Evolutionary conservation across 1,140 invertebrate species (phyloP).

Genomic region (Musca vetustissima): DNA sequence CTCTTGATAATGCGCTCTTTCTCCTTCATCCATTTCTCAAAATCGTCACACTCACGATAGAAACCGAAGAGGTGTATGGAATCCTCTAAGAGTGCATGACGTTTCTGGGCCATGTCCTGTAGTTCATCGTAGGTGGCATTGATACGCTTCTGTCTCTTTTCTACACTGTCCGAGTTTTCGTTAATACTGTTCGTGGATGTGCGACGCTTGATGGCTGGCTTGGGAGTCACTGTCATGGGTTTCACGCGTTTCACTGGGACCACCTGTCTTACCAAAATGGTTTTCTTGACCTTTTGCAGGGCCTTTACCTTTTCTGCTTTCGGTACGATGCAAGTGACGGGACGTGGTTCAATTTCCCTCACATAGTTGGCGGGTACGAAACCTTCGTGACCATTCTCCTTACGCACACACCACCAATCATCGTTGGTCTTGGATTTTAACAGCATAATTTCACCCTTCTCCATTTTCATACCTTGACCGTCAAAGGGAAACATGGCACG

Average conservation of each 20-base stretch:
- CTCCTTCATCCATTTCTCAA: slow-evolving; percentile 96
- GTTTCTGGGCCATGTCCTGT: slow-evolving; percentile 73
- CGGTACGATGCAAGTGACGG: slow-evolving; percentile 75
- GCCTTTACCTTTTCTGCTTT: slow-evolving; percentile 81
- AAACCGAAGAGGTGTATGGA: slow-evolving; percentile 91
- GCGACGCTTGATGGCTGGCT: slow-evolving; percentile 57
- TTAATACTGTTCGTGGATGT: slow-evolving; percentile 47
- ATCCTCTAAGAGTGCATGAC: slow-evolving; percentile 85
- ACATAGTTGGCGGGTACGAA: slow-evolving; percentile 99
- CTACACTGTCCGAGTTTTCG: slow-evolving; percentile 72
- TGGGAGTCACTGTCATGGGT: slow-evolving; percentile 58
- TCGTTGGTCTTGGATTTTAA: slow-evolving; percentile 92
- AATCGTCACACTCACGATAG: slow-evolving; percentile 96
- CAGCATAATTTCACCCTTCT: slow-evolving; percentile 89
- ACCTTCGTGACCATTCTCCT: slow-evolving; percentile 87
- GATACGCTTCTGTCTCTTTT: slow-evolving; percentile 78
- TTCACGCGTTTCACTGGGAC: slow-evolving; percentile 70
- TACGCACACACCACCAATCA: slow-evolving; percentile 98
- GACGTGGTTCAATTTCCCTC: slow-evolving; percentile 86
- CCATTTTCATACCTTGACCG: slow-evolving; percentile 91
- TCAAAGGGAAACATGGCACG: slow-evolving; percentile 83
- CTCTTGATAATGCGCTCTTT: slow-evolving; percentile 86
- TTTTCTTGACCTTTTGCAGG: slow-evolving; percentile 85
- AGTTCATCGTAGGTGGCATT: slow-evolving; percentile 81
- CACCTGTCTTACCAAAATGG: slow-evolving; percentile 82